Evolutionary conservation across 2,888 invertebrate species (phyloP).

Genomic region (Parnassius apollo): DNA sequence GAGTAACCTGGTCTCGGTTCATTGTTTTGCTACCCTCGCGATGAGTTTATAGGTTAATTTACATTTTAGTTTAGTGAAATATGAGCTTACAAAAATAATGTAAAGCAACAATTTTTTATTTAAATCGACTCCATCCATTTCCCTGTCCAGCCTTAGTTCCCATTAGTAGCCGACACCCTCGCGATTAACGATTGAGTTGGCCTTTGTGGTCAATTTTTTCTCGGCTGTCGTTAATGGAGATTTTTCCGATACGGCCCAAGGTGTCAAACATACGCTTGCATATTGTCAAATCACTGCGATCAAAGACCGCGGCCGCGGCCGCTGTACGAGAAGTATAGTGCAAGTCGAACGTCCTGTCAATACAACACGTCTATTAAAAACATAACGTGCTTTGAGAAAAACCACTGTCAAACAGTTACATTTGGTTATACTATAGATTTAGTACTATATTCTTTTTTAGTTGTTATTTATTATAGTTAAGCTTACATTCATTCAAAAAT

Average conservation of each 20-base stretch:
- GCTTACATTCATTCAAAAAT: no score
- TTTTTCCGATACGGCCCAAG: conserved; percentile 63
- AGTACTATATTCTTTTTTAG: no score
- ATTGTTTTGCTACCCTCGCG: no score
- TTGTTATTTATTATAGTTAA: no score
- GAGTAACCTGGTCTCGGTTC: no score
- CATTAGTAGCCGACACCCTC: conserved; percentile 75
- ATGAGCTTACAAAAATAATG: no score
- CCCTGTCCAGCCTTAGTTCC: conserved; percentile 45
- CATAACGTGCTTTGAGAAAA: conserved; percentile 38
- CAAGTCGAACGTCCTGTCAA: conserved; percentile 55
- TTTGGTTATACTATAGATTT: no score
- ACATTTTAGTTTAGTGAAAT: no score
- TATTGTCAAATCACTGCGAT: conserved; percentile 74
- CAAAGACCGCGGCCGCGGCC: conserved; percentile 57
- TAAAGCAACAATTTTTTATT: neutral
- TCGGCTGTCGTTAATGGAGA: conserved; percentile 74
- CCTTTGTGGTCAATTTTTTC: conserved; percentile 70
- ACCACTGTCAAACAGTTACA: neutral
- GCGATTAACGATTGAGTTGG: conserved; percentile 70
- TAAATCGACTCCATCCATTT: conserved; percentile 39
- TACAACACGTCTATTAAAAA: conserved; percentile 52
- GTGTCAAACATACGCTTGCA: conserved; percentile 62
- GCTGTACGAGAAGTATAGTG: conserved; percentile 41
- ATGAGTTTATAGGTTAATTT: no score